Conservation (phyloP, 2,797 vertebrate species). For the Taeniopygia guttata region DNA sequence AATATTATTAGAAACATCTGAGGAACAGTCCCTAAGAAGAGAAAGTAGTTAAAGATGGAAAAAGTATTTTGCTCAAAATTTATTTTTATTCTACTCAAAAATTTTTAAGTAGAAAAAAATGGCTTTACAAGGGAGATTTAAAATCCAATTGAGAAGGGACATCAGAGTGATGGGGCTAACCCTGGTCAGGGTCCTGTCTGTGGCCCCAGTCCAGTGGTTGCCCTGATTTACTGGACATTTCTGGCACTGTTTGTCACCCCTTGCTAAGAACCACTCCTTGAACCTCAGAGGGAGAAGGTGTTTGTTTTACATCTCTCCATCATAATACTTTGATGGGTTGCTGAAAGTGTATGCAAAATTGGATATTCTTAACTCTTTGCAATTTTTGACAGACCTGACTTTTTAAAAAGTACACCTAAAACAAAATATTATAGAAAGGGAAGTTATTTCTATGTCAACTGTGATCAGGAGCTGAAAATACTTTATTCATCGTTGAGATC, state of each 20-base stretch:
- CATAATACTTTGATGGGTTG: neutral
- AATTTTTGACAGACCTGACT: neutral
- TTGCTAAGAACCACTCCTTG: neutral
- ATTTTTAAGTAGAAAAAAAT: neutral
- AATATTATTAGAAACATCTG: neutral
- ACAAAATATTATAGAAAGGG: neutral
- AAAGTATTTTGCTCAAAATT: neutral
- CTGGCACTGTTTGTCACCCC: neutral
- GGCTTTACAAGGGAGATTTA: neutral
- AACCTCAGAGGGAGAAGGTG: neutral
- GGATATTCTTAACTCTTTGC: neutral
- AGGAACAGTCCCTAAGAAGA: neutral
- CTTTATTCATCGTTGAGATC: neutral
- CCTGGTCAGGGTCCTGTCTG: neutral
- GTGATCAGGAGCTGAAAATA: neutral
- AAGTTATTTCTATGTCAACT: neutral
- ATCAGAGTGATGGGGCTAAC: neutral
- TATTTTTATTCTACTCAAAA: neutral
- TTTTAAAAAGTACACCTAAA: neutral
- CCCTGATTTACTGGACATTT: neutral
- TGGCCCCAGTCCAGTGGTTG: neutral
- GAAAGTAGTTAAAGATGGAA: neutral
- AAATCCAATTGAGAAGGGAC: neutral
- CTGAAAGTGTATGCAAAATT: neutral
- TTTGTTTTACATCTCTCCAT: neutral